Evolutionary conservation across 2,888 invertebrate genomes (phyloP).

Genomic region (Willowsia nigromaculata): DNA sequence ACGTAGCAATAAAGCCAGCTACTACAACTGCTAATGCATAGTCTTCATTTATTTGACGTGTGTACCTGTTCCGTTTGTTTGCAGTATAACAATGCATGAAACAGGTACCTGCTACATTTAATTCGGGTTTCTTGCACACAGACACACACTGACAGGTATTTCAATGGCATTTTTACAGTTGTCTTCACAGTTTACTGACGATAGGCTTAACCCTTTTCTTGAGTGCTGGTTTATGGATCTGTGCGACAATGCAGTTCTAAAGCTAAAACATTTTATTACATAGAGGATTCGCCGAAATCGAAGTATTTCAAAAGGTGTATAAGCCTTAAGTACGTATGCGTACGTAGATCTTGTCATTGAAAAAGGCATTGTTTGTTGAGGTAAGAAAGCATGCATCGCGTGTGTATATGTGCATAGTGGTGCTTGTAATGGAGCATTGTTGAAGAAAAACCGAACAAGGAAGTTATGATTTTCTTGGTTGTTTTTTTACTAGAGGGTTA

Average conservation of each 20-base stretch:
- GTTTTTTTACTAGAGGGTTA: too few relatives aligned
- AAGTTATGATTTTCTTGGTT: slow-evolving; percentile 42
- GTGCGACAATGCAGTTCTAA: too few relatives aligned
- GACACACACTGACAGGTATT: too few relatives aligned
- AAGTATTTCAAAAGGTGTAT: too few relatives aligned
- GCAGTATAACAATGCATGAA: background rate
- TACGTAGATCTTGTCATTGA: too few relatives aligned
- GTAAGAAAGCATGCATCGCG: background rate
- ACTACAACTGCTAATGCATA: background rate
- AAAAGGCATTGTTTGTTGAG: too few relatives aligned
- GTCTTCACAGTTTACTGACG: slow-evolving; percentile 56
- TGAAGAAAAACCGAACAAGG: slow-evolving; percentile 33
- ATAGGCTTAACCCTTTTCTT: slow-evolving; percentile 19
- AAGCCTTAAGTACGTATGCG: too few relatives aligned
- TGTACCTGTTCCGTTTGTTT: slow-evolving; percentile 36
- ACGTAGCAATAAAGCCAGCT: background rate
- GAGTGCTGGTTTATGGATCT: too few relatives aligned
- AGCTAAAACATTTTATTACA: too few relatives aligned
- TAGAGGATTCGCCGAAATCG: too few relatives aligned
- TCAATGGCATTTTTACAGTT: slow-evolving; percentile 50
- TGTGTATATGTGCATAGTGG: background rate
- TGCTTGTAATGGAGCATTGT: slow-evolving; percentile 8
- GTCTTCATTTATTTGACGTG: background rate
- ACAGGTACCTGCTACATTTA: background rate
- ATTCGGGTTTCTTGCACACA: slow-evolving; percentile 11